phyloP scores from a whole-genome alignment of 2,113 vertebrate species.

The Procavia capensis region DNA sequence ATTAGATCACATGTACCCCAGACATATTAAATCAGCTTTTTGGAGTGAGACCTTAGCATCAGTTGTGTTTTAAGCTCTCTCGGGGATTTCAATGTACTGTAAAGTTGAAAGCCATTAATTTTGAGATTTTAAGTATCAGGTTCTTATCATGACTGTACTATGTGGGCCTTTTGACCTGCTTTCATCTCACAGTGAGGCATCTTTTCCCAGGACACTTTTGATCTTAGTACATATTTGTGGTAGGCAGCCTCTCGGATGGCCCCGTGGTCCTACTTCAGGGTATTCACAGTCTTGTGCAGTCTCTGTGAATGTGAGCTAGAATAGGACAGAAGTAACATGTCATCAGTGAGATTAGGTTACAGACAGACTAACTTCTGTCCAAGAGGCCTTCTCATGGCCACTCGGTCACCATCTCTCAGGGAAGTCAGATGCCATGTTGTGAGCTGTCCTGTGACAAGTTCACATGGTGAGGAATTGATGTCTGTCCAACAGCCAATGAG shows the following conservation, averaged over 20 bases:
- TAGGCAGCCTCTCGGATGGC: neutral
- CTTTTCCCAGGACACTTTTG: neutral
- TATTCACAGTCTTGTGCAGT: neutral
- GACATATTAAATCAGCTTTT: neutral
- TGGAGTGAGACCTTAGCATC: neutral
- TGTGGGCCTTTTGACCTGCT: neutral
- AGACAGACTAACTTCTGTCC: neutral
- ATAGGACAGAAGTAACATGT: neutral
- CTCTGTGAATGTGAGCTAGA: neutral
- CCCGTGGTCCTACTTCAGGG: neutral
- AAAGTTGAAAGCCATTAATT: neutral
- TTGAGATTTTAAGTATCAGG: neutral
- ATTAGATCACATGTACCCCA: neutral
- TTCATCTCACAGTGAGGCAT: neutral
- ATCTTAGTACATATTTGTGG: neutral
- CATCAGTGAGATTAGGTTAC: neutral
- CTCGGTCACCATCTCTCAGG: neutral
- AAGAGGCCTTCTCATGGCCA: neutral
- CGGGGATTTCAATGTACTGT: neutral
- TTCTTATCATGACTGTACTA: neutral
- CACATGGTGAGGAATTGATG: neutral
- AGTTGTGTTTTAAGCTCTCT: neutral
- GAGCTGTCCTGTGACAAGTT: neutral
- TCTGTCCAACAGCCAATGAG: neutral
- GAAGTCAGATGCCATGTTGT: neutral